Evolutionary conservation across 2,113 vertebrate species (phyloP), one percentile per base, ranked within the genome.

Genomic region (Peromyscus californicus): DNA sequence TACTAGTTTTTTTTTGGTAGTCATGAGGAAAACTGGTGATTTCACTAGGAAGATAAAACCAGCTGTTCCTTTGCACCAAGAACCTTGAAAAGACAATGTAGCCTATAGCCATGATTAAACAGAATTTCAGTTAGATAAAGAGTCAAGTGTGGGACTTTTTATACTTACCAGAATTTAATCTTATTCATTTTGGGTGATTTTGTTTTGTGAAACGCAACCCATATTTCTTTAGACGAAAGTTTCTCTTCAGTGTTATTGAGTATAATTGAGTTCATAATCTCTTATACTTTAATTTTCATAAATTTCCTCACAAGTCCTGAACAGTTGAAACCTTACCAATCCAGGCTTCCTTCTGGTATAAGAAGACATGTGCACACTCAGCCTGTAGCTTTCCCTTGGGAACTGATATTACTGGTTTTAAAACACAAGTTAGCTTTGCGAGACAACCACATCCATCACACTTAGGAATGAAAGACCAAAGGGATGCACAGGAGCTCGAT

Each of bases 341-440:
- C 8, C 12, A 21, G 31, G 4, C 5, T 85, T 89, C 7, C 45
- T 59, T 87, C n/a, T 75, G 45, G 7, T 54, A 69, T 48, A 29
- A 79, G 70, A 22, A 90, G 33, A 59, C 36, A 54, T 59, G 31
- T 57, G 10, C n/a, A 15, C 24, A 57, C 4, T 93, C 24, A 65
- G 57, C 33, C 11, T 96, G 1, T 54, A 36, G 42, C 19, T 84
- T 92, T 63, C 45, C 31, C 26, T 97, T 70, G 24, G 45, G 63
- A 93, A 91, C 2, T 84, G 33, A 75, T 86, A 22, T 61, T 93
- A 8, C 3, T 89, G 51, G 8, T 88, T 95, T 93, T 93, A 97
- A 96, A 84, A 76, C 16, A 86, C 9, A 84, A 70, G 26, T 84
- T 78, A 63, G 6, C 31, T 96, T 94, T 94, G 31, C 12, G 33